Evolutionary conservation across 2,888 invertebrate genomes (phyloP).

Genomic region (Tineola bisselliella): DNA sequence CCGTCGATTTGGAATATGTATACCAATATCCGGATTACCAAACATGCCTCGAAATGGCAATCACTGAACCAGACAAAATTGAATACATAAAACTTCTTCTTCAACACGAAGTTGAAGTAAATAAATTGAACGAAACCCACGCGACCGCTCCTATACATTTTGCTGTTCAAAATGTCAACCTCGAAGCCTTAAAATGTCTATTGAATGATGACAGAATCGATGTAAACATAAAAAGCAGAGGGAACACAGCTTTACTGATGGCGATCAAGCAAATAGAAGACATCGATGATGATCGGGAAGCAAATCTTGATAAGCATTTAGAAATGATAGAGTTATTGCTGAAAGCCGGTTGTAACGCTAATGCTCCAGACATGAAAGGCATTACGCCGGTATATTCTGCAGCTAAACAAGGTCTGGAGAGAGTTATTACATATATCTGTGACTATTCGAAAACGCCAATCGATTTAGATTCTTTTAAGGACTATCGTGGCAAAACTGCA

Average conservation of each 20-base stretch:
- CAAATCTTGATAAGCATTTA: slow-evolving; percentile 45
- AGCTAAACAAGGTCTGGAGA: slow-evolving; percentile 64
- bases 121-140: slow-evolving; percentile 63
- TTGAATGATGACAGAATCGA: slow-evolving; percentile 57
- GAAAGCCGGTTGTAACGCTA: slow-evolving; percentile 64
- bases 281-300: slow-evolving; percentile 54
- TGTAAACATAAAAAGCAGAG: slow-evolving; percentile 58
- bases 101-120: slow-evolving; percentile 70
- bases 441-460: slow-evolving; percentile 55
- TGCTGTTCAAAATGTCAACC: slow-evolving; percentile 65
- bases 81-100: slow-evolving; percentile 69
- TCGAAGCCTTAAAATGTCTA: slow-evolving; percentile 52
- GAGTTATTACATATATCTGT: slow-evolving; percentile 63
- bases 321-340: slow-evolving; percentile 64
- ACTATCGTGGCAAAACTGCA: slow-evolving; percentile 63
- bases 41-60: slow-evolving; percentile 70
- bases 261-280: slow-evolving; percentile 61
- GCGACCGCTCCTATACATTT: slow-evolving; percentile 74
- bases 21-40: slow-evolving; percentile 68
- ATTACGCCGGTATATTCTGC: slow-evolving; percentile 70
- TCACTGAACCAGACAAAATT: slow-evolving; percentile 52
- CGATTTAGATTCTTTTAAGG: slow-evolving; percentile 68
- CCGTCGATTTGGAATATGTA: slow-evolving; percentile 61
- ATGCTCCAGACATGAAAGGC: slow-evolving; percentile 63
- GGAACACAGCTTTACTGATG: slow-evolving; percentile 62